Conservation (phyloP, 2,113 vertebrate genomes). For the Conger conger region DNA sequence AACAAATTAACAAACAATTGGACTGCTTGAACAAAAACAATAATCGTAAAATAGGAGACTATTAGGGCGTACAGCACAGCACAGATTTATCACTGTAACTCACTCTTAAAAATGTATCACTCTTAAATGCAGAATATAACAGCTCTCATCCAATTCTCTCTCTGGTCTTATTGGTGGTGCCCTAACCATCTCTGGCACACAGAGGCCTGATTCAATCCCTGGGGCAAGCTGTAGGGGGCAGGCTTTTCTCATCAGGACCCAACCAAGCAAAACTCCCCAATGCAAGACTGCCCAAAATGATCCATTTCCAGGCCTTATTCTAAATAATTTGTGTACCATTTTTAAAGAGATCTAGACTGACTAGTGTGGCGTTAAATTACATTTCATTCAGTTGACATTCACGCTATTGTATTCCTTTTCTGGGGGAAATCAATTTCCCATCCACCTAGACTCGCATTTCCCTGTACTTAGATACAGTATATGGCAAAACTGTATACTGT, state of each 20-base stretch:
- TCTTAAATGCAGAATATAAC: too few species aligned
- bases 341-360: background rate
- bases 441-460: background rate
- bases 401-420: background rate
- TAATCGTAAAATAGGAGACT: background rate
- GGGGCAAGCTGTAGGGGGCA: background rate
- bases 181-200: background rate
- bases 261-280: background rate
- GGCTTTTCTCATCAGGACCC: background rate
- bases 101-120: background rate
- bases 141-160: background rate
- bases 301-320: background rate
- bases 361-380: background rate
- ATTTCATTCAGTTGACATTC: background rate
- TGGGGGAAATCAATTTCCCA: slow-evolving; percentile 2
- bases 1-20: background rate
- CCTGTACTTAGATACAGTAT: background rate
- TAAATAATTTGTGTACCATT: background rate
- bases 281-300: background rate
- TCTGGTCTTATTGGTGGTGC: background rate
- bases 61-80: background rate
- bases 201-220: background rate
- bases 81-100: background rate
- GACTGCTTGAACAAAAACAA: too few species aligned
- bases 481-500: slow-evolving; percentile 6